Conservation (phyloP, 2,888 invertebrate species). For the Lamellibrachia columna region DNA sequence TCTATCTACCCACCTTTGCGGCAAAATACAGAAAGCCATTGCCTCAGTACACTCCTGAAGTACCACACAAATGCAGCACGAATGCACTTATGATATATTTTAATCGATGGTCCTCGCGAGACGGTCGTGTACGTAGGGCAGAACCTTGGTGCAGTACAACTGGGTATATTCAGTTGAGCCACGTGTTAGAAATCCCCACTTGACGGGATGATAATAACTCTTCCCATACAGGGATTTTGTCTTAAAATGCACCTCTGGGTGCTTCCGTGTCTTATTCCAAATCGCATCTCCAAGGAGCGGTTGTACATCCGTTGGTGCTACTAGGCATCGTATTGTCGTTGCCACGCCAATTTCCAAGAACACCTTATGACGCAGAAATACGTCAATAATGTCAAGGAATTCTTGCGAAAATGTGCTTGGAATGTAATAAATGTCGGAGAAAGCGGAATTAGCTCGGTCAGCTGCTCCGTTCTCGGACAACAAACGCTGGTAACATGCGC, state of each 20-base stretch:
- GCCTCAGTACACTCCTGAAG: no score
- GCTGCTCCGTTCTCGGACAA: constrained; percentile 34
- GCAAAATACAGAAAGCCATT: no score
- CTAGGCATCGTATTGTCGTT: constrained; percentile 37
- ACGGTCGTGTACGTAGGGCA: no score
- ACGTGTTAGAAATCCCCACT: constrained; percentile 35
- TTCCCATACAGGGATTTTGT: constrained; percentile 31
- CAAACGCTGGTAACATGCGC: constrained; percentile 32
- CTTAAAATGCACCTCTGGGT: constrained; percentile 39
- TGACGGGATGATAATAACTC: constrained; percentile 41
- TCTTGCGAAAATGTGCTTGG: constrained; percentile 34
- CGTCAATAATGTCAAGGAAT: constrained; percentile 32
- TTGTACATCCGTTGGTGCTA: constrained; percentile 26
- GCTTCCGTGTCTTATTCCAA: constrained; percentile 34
- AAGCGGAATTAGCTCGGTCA: constrained; percentile 36
- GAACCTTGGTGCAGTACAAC: constrained; percentile 34
- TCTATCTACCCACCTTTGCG: no score
- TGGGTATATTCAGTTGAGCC: constrained; percentile 20
- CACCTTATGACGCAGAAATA: constrained; percentile 39
- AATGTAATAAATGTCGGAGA: constrained; percentile 42
- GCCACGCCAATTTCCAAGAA: constrained; percentile 44
- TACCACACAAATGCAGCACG: no score
- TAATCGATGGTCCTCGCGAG: constrained; percentile 27
- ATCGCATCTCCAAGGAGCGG: constrained; percentile 29
- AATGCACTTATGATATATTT: no score